Conservation (phyloP, 2,113 vertebrate species). For the Suncus etruscus region DNA sequence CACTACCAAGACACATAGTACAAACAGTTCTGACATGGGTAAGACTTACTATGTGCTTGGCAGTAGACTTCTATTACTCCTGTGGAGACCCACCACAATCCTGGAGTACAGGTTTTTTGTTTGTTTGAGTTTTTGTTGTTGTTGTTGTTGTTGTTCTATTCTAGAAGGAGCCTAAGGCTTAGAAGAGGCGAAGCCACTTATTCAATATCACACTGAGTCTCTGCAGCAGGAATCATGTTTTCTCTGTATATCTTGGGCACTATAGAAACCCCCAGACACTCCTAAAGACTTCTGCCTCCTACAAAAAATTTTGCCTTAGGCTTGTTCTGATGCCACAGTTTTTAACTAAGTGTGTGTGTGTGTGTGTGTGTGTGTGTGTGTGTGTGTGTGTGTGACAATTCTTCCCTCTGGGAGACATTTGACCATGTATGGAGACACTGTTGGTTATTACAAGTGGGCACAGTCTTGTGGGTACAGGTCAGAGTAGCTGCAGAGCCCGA, state of each 20-base stretch:
- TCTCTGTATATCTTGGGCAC: background rate
- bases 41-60: background rate
- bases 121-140: too few relatives aligned
- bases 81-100: background rate
- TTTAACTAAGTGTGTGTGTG: background rate
- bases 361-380: too few relatives aligned
- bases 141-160: too few relatives aligned
- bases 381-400: too few relatives aligned
- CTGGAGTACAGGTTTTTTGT: background rate
- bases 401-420: background rate
- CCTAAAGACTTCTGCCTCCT: background rate
- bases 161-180: background rate
- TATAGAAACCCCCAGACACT: background rate
- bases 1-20: background rate
- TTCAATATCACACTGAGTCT: background rate
- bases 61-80: background rate
- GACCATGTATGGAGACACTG: constrained; percentile 1
- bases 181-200: background rate
- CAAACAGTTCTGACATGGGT: background rate
- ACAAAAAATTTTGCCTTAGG: background rate
- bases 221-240: background rate
- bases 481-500: background rate
- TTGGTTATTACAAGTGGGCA: background rate
- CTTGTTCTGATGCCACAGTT: background rate
- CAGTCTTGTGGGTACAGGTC: background rate